These are phyloP conservation scores for Poeciliopsis occidentalis DNA, from an alignment of 2,113 vertebrate genomes.

Conservation along the genomic window DNA sequence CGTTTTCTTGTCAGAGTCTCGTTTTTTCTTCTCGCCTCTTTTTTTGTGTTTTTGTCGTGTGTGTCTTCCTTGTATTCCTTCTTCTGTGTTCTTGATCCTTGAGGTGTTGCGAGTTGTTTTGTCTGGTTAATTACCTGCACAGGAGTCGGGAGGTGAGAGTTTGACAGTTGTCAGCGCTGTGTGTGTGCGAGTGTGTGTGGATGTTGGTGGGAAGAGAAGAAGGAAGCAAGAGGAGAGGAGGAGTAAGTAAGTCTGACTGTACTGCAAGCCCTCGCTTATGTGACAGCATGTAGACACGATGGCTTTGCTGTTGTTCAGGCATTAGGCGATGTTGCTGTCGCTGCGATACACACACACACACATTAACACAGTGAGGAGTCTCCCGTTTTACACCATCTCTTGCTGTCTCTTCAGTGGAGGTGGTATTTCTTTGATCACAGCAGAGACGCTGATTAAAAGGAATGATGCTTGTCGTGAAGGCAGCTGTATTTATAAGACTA, in stretches of 20 bases:
- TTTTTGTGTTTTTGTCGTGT: conserved; percentile 50
- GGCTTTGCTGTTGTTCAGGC: conserved; percentile 62
- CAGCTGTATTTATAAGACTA: conserved; percentile 58
- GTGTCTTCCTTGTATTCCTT: conserved; percentile 51
- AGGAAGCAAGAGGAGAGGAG: conserved; percentile 3
- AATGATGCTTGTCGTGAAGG: conserved; percentile 69
- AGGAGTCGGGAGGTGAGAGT: conserved; percentile 61
- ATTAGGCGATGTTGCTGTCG: conserved; percentile 34
- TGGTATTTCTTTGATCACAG: conserved; percentile 71
- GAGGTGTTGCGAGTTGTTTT: conserved; percentile 71
- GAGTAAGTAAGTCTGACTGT: conserved; percentile 46
- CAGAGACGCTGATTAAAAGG: conserved; percentile 73
- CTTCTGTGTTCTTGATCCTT: conserved; percentile 58
- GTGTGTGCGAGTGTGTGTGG: conserved; percentile 6
- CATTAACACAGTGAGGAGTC: conserved; percentile 50
- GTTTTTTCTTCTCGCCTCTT: conserved; percentile 28
- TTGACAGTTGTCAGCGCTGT: conserved; percentile 69
- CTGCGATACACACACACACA: conserved; percentile 24
- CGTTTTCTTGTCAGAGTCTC: conserved; percentile 58
- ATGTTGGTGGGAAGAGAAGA: conserved; percentile 15
- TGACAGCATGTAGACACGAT: conserved; percentile 74
- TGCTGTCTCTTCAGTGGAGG: conserved; percentile 67
- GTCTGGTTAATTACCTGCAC: conserved; percentile 75
- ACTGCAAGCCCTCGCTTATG: conserved; percentile 70
- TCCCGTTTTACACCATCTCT: conserved; percentile 52